These are phyloP conservation scores for Parascotia fuliginaria DNA, from an alignment of 2,888 invertebrate genomes.

Conservation along the genomic window DNA sequence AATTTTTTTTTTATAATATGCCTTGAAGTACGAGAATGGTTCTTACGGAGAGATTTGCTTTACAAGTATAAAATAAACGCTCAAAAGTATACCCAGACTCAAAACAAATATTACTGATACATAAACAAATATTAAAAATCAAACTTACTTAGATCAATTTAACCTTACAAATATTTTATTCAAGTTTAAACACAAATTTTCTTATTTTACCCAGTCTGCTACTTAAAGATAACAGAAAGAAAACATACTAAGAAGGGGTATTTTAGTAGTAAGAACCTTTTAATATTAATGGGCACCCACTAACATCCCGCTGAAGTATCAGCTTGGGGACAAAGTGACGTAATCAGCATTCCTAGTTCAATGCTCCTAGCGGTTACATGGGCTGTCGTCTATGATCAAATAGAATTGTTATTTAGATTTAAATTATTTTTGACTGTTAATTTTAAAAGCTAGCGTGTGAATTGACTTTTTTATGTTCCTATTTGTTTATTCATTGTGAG, in stretches of 20 bases:
- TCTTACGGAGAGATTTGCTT: too few relatives aligned
- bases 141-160: too few relatives aligned
- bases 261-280: slow-evolving; percentile 37
- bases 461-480: too few relatives aligned
- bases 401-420: not conserved
- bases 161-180: too few relatives aligned
- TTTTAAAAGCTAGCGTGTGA: too few relatives aligned
- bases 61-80: too few relatives aligned
- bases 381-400: not conserved
- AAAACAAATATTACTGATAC: too few relatives aligned
- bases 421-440: not conserved
- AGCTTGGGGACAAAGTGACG: slow-evolving; percentile 25
- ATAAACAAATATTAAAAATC: too few relatives aligned
- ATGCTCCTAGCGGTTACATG: slow-evolving; percentile 28
- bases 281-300: slow-evolving; percentile 40
- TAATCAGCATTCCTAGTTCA: slow-evolving; percentile 38
- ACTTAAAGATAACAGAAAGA: slow-evolving; percentile 26
- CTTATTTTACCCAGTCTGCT: slow-evolving; percentile 5
- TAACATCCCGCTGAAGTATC: slow-evolving; percentile 35
- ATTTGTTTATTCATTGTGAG: too few relatives aligned
- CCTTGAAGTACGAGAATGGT: too few relatives aligned
- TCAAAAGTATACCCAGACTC: too few relatives aligned
- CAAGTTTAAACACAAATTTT: slow-evolving; percentile 18
- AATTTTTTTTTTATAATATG: too few relatives aligned
- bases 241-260: slow-evolving; percentile 37